Evolutionary conservation across 2,113 vertebrate species (phyloP).

Genomic region (Austrofundulus limnaeus): DNA sequence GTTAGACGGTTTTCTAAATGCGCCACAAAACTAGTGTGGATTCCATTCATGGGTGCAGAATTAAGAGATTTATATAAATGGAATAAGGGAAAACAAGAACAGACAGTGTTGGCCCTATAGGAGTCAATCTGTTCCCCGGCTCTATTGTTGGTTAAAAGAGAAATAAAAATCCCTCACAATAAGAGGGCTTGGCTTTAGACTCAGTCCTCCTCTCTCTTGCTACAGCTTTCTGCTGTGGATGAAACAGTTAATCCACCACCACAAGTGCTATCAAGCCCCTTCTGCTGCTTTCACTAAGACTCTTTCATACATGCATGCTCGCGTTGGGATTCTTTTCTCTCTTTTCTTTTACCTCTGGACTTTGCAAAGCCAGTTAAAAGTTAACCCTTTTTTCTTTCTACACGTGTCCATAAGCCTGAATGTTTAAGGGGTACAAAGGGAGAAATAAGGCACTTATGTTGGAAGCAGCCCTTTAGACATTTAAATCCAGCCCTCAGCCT

Average conservation of each 20-base stretch:
- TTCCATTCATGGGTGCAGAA: conserved; percentile 35
- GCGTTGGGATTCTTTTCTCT: conserved; percentile 19
- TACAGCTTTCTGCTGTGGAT: conserved; percentile 56
- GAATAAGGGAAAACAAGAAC: conserved; percentile 39
- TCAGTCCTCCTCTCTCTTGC: conserved; percentile 49
- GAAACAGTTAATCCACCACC: conserved; percentile 69
- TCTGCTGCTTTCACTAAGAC: conserved; percentile 53
- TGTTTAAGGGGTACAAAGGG: conserved; percentile 11
- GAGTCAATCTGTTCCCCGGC: conserved; percentile 69
- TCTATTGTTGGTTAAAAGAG: conserved; percentile 50
- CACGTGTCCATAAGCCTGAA: conserved; percentile 29
- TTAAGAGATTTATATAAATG: conserved; percentile 50
- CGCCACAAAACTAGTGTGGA: conserved; percentile 34
- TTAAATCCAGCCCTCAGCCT: no score
- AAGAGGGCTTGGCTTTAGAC: conserved; percentile 57
- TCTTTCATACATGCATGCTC: conserved; percentile 25
- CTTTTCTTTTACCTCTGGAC: not conserved
- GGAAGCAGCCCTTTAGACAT: no score
- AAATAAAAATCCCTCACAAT: conserved; percentile 31
- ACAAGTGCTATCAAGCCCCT: conserved; percentile 65
- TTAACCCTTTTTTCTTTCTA: conserved; percentile 38
- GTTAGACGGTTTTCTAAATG: conserved; percentile 35
- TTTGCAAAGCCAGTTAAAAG: conserved; percentile 19
- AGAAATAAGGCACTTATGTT: no score
- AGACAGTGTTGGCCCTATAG: conserved; percentile 70